Evolutionary conservation across 2,113 vertebrate species (phyloP).

Genomic region (Oxyruncus cristatus): DNA sequence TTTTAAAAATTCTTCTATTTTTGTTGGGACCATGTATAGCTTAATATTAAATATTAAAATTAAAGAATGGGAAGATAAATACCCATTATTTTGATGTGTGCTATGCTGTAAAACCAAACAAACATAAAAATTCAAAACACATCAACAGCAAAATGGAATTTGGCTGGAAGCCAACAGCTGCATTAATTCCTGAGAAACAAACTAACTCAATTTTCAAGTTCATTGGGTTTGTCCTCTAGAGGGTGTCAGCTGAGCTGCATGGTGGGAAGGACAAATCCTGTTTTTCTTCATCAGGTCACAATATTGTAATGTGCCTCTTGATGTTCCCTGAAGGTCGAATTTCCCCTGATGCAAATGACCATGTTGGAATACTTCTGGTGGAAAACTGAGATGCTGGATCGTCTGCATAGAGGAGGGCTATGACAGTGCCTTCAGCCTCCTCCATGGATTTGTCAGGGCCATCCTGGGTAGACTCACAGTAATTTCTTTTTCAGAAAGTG

Average conservation of each 20-base stretch:
- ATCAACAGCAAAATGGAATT: neutral
- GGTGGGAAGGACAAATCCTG: neutral
- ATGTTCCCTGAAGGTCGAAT: neutral
- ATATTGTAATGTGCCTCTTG: neutral
- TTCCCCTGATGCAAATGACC: neutral
- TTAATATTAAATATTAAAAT: neutral
- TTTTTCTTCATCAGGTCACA: neutral
- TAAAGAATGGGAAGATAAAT: neutral
- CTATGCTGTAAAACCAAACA: neutral
- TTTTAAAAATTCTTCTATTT: neutral
- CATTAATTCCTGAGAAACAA: conserved; percentile 19
- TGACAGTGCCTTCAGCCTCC: neutral
- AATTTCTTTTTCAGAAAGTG: neutral
- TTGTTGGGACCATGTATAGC: neutral
- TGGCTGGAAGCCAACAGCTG: neutral
- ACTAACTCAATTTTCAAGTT: conserved; percentile 48
- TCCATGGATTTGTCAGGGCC: neutral
- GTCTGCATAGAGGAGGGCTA: neutral
- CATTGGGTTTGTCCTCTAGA: conserved; percentile 49
- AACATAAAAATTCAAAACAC: neutral
- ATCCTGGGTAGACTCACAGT: neutral
- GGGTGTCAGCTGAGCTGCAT: conserved; percentile 10
- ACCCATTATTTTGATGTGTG: neutral
- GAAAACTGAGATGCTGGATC: neutral
- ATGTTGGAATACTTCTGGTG: neutral